These are phyloP conservation scores for Amblyopsis hoosieri DNA, from an alignment of 2,797 vertebrate genomes.

Conservation along the genomic window DNA sequence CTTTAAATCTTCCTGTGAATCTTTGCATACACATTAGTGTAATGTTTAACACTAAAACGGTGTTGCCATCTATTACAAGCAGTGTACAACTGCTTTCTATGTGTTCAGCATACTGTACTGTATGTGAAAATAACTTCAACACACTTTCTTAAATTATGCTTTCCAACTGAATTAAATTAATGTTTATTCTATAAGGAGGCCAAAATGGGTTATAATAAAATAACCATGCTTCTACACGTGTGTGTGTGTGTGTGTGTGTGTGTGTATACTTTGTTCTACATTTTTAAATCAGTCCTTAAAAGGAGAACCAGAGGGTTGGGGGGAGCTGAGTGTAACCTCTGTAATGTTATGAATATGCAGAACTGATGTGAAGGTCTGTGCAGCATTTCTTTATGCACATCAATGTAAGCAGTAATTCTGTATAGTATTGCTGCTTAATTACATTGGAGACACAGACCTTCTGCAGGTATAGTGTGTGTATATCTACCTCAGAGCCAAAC, in stretches of 20 bases:
- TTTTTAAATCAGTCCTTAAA: constrained; percentile 5
- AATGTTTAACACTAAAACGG: not conserved
- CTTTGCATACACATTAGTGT: not conserved
- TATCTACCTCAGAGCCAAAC: constrained; percentile 24
- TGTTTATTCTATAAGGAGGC: constrained; percentile 21
- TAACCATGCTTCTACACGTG: not conserved
- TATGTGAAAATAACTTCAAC: constrained; percentile 14
- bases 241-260: constrained; percentile 5
- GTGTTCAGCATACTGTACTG: constrained; percentile 11
- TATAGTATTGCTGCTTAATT: not conserved
- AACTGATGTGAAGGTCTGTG: not conserved
- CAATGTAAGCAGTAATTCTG: not conserved
- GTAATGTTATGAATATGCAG: not conserved
- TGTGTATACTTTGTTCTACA: constrained; percentile 19
- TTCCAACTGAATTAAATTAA: constrained; percentile 24
- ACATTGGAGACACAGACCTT: constrained; percentile 9
- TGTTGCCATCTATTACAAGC: not conserved
- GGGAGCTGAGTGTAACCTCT: not conserved
- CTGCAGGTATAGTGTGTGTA: constrained; percentile 28
- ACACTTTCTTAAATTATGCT: not conserved
- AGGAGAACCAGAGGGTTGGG: not conserved
- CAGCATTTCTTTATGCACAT: not conserved
- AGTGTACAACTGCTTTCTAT: constrained; percentile 1
- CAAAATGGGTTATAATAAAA: constrained; percentile 7
- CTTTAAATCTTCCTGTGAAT: not conserved